A percentile compares a stretch with the other conserved stretches of the same genome.
phyloP scores from a whole-genome alignment of 2,113 vertebrate genomes.

The Melanerpes formicivorus region DNA sequence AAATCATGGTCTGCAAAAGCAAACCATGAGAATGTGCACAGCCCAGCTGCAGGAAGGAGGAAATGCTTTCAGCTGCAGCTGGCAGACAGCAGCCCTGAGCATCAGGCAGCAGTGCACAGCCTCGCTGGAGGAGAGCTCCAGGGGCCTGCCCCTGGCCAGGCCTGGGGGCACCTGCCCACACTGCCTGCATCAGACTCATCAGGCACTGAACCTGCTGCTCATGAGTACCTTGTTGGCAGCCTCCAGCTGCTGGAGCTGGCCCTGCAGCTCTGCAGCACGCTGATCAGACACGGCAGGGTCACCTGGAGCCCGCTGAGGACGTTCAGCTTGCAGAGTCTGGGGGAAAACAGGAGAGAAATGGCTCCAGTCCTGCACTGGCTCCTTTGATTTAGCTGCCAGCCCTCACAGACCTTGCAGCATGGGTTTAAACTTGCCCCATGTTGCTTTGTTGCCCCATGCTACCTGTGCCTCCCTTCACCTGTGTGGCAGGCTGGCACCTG shows the following conservation, averaged over 20 bases:
- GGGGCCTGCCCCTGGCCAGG: not conserved
- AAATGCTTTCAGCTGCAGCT: not conserved
- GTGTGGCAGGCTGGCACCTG: not conserved
- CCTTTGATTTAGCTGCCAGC: not conserved
- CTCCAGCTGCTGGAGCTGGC: slow-evolving; percentile 83
- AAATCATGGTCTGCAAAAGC: not conserved
- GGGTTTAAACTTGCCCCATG: not conserved
- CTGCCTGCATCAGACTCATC: not conserved
- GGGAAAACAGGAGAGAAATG: not conserved
- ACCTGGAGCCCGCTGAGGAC: slow-evolving; percentile 64
- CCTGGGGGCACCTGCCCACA: not conserved
- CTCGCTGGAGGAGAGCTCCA: not conserved
- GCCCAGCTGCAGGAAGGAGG: not conserved
- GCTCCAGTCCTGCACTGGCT: not conserved
- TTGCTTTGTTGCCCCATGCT: not conserved
- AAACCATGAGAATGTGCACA: not conserved
- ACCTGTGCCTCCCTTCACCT: rapidly evolving
- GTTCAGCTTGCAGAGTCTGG: slow-evolving; percentile 24
- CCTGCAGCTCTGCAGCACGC: slow-evolving; percentile 78
- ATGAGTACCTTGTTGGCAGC: slow-evolving; percentile 84
- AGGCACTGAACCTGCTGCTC: not conserved
- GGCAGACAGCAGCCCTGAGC: not conserved
- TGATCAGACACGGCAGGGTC: slow-evolving; percentile 67
- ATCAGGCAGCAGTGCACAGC: not conserved
- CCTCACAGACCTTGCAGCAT: not conserved